Evolutionary conservation across 1,140 invertebrate genomes (phyloP).

Genomic region (Aphelenchoides besseyi): DNA sequence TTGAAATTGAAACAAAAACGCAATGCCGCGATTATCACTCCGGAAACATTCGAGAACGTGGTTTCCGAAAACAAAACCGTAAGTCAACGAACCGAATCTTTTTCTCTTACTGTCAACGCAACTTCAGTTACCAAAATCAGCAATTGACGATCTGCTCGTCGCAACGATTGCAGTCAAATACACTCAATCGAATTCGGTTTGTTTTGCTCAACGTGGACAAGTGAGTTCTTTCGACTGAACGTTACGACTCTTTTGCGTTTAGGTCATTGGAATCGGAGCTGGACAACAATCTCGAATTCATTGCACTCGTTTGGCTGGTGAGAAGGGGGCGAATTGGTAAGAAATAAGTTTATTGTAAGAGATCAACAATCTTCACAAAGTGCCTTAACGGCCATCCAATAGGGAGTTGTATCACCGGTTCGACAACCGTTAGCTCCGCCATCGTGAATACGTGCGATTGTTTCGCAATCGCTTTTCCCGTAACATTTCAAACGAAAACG

Average conservation of each 20-base stretch:
- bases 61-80: slow-evolving; percentile 73
- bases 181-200: slow-evolving; percentile 94
- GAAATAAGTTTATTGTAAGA: slow-evolving; percentile 23
- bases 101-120: no score
- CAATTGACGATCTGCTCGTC: slow-evolving; percentile 83
- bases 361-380: slow-evolving; percentile 42
- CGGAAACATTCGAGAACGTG: slow-evolving; percentile 76
- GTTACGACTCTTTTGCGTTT: slow-evolving; percentile 21
- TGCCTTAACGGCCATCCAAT: slow-evolving; percentile 60
- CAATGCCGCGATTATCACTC: slow-evolving; percentile 81
- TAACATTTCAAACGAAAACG: slow-evolving; percentile 61
- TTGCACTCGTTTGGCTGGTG: slow-evolving; percentile 89
- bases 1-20: slow-evolving; percentile 84
- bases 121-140: slow-evolving; percentile 73
- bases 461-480: slow-evolving; percentile 62
- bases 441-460: slow-evolving; percentile 64
- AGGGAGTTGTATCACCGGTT: slow-evolving; percentile 52
- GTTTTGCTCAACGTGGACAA: slow-evolving; percentile 84
- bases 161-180: slow-evolving; percentile 95
- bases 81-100: slow-evolving; percentile 35
- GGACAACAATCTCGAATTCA: slow-evolving; percentile 96
- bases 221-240: slow-evolving; percentile 46
- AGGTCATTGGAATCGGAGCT: slow-evolving; percentile 89
- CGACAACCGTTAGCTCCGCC: slow-evolving; percentile 64
- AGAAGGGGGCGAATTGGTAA: slow-evolving; percentile 93